A percentile compares a stretch with the other conserved stretches of the same genome.
These are phyloP conservation scores for Schizaphis graminum DNA, from an alignment of 2,888 invertebrate genomes.

Conservation along the genomic window DNA sequence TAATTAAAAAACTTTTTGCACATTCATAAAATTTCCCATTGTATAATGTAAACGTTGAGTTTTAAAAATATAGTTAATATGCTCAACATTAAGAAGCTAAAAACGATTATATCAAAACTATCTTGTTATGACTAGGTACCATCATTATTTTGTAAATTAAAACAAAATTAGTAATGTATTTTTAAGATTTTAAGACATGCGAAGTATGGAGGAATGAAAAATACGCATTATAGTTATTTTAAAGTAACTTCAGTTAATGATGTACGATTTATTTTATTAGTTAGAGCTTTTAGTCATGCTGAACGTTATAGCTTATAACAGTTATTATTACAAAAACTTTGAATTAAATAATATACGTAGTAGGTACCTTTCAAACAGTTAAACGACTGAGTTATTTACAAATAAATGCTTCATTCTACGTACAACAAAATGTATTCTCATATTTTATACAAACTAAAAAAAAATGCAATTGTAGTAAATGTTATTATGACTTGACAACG, in stretches of 20 bases:
- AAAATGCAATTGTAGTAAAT: neutral
- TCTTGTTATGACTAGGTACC: neutral
- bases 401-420: neutral
- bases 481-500: neutral
- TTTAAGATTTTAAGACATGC: neutral
- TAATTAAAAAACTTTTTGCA: neutral
- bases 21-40: neutral
- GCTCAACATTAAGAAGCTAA: neutral
- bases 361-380: neutral
- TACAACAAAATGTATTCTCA: neutral
- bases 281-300: neutral
- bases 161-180: neutral
- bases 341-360: neutral
- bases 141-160: neutral
- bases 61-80: neutral
- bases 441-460: neutral
- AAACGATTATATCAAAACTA: neutral
- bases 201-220: neutral
- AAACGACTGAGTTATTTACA: neutral
- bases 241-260: neutral
- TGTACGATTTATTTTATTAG: slow-evolving; percentile 12
- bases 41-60: neutral
- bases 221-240: neutral
- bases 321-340: slow-evolving; percentile 1
- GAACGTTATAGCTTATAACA: neutral